Base-by-base conservation (phyloP, 2,888 invertebrate species). In the Lasioglossum lativentre region DNA sequence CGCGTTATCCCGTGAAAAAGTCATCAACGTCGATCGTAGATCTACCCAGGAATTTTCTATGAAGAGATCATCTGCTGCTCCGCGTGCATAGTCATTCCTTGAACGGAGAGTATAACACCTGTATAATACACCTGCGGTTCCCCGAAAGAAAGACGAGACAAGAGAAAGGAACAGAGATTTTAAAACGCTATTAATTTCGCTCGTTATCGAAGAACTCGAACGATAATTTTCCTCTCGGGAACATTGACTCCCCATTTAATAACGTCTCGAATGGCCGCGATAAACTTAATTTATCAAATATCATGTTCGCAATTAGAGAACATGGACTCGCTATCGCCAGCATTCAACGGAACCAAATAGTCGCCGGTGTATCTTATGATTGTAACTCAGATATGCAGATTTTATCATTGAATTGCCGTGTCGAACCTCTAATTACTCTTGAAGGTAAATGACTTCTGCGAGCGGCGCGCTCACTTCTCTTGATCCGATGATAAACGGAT, bases 61-160 rank as follows among this genome's bases (percentile, higher is more conserved):
- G 68, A 75, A 59, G 47, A 78, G 80, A 90, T 90, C 90, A 90
- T 90, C 90, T 90, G 90, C 34, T 34, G n/a, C 89, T 63, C 87
- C 90, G 81, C 87, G 82, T 85, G 90, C 85, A 80, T 75, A 52
- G 81, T 90, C 87, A 87, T 88, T 81, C 82, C n/a, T n/a, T 75
- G 83, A 83, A 82, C 88, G 90, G 88, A 87, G 87, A 85, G 82
- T 87, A 88, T 78, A 80, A 87, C 90, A 89, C 89, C 90, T 90
- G 90, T 90, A 86, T 4, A 38, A 89, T 86, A 89, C 90, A 90
- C 89, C 90, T 90, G 90, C 88, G 27, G 63, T 30, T 63, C 16
- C 4, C 16, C 16, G 2, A 6, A n/a, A n/a, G 63, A 63, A 16
- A 16, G 16, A 63, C 6, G 12, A 63, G 30, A 16, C 16, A 8